Base-by-base conservation (phyloP, 2,113 vertebrate species). In the Podarcis muralis region DNA sequence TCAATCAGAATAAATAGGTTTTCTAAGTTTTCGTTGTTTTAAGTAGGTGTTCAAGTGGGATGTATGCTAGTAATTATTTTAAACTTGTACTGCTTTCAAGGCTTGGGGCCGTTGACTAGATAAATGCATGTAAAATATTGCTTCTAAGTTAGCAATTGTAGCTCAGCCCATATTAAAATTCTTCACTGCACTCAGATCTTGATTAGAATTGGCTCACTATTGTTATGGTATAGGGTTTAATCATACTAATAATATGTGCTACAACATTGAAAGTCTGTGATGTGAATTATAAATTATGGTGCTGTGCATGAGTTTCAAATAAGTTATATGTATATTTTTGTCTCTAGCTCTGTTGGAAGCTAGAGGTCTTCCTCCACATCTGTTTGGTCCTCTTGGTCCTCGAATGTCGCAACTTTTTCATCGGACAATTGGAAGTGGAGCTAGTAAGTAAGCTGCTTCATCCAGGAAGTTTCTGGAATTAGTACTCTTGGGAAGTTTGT, bases 361-460 rank as follows among this genome's bases (percentile, higher is more conserved):
- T 95, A 98, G 99, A 94, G 99, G 99, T 95, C 98, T 99, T 95
- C 99, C 99, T 89, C 99, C 99, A 96, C 99, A 99, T 96, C 98
- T 99, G 83, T 99, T 99, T 96, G 99, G 99, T 87, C 99, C 99
- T 90, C 98, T 99, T 92, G 99, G 99, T 94, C 99, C 99, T 94
- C 98, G 99, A 88, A 99, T 99, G 99, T 99, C 99, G 79, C 99
- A 99, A 87, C 98, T 99, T 94, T 99, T 99, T 97, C 99, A 99
- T 97, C 98, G 99, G 97, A 99, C 99, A 96, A 99, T 99, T 95
- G 99, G 99, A 97, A 99, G 98, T 89, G 99, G 99, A 97, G 99
- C 99, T 95, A 99, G 99, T 99, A 96, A 99, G 98, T 96, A 92
- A 93, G 96, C 89, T 95, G 90, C 94, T 95, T 30, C 7, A 27